Conservation (phyloP, 2,797 vertebrate species). For the Peromyscus eremicus region DNA sequence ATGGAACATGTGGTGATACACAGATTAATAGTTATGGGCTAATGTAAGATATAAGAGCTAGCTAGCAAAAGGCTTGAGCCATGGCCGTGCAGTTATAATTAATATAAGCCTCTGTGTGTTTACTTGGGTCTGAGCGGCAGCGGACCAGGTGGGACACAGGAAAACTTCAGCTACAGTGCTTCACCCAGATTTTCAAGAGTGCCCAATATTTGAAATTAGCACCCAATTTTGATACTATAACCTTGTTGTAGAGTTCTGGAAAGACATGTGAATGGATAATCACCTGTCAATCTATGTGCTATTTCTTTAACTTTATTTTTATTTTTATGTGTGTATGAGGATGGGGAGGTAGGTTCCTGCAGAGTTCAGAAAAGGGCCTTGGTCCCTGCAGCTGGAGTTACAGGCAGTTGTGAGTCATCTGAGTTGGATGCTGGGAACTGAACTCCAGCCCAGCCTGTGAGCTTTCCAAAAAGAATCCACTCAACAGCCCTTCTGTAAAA, state of each 20-base stretch:
- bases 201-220: neutral
- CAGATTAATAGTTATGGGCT: too few species aligned
- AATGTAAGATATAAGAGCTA: too few species aligned
- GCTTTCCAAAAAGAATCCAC: neutral
- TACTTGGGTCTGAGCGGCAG: too few species aligned
- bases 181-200: neutral
- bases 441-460: neutral
- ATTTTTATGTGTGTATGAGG: neutral
- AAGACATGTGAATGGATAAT: neutral
- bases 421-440: neutral
- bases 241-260: neutral
- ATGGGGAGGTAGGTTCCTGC: neutral
- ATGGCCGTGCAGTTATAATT: too few species aligned
- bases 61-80: too few species aligned
- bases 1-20: too few species aligned
- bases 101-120: too few species aligned
- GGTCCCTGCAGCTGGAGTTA: neutral
- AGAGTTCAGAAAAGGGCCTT: neutral
- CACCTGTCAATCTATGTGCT: neutral
- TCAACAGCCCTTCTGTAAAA: constrained; percentile 12
- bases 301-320: neutral
- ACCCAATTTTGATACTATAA: neutral
- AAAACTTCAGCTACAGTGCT: too few species aligned
- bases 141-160: too few species aligned
- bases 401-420: neutral